These are phyloP conservation scores for Oxyura jamaicensis DNA, from an alignment of 2,113 vertebrate species.

Conservation along the genomic window DNA sequence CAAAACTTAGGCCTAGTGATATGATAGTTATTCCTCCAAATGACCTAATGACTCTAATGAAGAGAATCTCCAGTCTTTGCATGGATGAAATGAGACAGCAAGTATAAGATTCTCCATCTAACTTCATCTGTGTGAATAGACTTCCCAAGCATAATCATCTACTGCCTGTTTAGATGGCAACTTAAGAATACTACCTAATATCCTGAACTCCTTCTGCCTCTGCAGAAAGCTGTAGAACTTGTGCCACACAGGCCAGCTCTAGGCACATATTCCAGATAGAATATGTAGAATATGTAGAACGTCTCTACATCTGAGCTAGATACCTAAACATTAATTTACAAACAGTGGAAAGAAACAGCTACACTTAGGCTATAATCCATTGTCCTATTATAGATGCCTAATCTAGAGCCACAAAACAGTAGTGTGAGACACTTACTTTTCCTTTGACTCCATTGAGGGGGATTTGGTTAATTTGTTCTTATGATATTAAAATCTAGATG, in stretches of 20 bases:
- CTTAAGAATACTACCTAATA: background rate
- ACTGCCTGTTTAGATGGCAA: background rate
- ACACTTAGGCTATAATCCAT: background rate
- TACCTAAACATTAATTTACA: background rate
- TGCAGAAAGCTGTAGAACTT: background rate
- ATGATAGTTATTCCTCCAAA: background rate
- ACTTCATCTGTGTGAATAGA: background rate
- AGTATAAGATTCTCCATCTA: background rate
- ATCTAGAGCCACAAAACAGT: background rate
- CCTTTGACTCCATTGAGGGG: background rate
- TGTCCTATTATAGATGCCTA: background rate
- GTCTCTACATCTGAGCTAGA: background rate
- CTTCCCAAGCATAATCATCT: background rate
- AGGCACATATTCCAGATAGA: rapidly evolving
- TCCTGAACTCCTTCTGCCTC: background rate
- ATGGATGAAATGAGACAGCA: background rate
- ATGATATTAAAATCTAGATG: background rate
- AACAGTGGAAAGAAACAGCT: background rate
- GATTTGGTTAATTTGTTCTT: background rate
- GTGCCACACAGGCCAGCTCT: background rate
- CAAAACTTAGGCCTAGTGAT: background rate
- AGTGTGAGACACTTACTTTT: background rate
- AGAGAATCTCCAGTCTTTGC: background rate
- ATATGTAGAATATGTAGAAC: background rate
- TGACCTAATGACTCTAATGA: background rate